Conservation (phyloP, 2,888 invertebrate species). For the Drosophila stalkeri region DNA sequence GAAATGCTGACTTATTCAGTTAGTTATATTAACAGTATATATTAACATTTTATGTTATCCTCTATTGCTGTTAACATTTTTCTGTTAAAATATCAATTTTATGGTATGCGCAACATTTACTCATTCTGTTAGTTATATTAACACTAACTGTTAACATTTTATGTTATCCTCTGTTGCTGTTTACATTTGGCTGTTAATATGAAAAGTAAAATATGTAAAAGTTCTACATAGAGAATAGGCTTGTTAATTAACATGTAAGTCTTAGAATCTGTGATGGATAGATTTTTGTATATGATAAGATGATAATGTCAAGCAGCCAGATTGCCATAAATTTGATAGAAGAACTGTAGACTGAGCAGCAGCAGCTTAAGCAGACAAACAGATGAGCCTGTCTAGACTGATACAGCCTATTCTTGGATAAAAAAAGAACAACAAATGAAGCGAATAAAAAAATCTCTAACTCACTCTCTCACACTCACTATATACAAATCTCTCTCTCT, state of each 20-base stretch:
- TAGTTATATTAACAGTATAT: background rate
- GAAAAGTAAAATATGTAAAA: no score
- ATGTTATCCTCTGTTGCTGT: no score
- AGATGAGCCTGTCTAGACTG: background rate
- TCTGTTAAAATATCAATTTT: no score
- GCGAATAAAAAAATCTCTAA: no score
- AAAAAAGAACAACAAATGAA: no score
- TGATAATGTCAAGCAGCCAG: background rate
- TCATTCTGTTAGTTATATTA: background rate
- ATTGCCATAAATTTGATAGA: background rate
- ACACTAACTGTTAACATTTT: background rate
- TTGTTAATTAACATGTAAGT: background rate
- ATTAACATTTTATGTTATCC: no score
- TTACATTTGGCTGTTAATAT: no score
- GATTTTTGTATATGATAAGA: background rate
- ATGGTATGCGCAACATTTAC: background rate
- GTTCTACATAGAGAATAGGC: no score
- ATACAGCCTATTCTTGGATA: no score
- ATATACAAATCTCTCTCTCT: background rate
- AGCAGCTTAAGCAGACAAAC: background rate
- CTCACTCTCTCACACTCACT: background rate
- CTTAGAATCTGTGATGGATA: background rate
- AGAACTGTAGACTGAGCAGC: background rate
- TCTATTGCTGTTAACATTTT: background rate
- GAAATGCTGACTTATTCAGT: background rate